Percentiles rank a stretch among this genome's conserved stretches.
Conservation (phyloP, 2,888 invertebrate genomes). For the Cataglyphis livida region DNA sequence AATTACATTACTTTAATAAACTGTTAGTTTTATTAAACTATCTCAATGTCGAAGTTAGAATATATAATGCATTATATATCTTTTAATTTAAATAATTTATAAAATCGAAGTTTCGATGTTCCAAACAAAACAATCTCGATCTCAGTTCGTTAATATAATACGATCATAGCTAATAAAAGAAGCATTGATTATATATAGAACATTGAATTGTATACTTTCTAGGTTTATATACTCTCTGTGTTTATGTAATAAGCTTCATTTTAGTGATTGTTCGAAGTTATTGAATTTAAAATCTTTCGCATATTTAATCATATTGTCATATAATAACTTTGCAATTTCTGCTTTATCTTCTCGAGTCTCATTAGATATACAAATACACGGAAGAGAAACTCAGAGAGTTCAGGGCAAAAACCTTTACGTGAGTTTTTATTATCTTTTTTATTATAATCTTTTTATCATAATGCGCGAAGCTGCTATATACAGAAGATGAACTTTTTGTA, state of each 20-base stretch:
- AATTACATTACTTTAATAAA: not conserved
- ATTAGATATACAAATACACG: not conserved
- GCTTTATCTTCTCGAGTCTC: not conserved
- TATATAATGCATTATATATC: not conserved
- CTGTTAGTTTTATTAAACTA: not conserved
- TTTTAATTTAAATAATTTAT: not conserved
- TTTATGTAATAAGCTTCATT: not conserved
- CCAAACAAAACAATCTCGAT: not conserved
- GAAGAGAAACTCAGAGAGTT: not conserved
- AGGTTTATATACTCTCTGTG: not conserved
- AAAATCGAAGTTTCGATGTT: not conserved
- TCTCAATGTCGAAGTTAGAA: not conserved
- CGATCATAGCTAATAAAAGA: not conserved
- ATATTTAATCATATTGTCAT: not conserved
- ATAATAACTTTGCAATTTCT: not conserved
- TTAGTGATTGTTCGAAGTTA: not conserved
- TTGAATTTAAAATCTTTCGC: not conserved
- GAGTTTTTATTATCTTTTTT: not conserved
- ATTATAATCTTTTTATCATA: slow-evolving; percentile 5
- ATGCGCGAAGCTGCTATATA: not conserved
- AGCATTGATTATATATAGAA: not conserved
- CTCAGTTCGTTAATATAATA: not conserved
- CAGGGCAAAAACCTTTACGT: not conserved
- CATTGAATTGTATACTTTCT: not conserved
- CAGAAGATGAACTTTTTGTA: not conserved